Percentiles rank a stretch among this genome's conserved stretches.
phyloP scores from a whole-genome alignment of 2,888 invertebrate species.

The Scaptomyza polygonia region DNA sequence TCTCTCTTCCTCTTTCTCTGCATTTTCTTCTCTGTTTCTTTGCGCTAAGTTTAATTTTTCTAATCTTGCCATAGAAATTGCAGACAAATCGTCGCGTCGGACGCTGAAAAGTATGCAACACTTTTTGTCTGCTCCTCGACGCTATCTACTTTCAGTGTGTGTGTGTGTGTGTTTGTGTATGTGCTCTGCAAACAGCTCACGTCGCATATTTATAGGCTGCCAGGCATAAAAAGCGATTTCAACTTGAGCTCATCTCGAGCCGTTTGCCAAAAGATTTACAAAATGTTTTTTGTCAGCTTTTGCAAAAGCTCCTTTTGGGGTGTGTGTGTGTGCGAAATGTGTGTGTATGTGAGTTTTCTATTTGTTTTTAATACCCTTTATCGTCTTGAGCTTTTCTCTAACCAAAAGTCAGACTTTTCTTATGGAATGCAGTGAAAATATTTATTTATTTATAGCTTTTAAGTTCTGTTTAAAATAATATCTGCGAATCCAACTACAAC shows the following conservation, averaged over 20 bases:
- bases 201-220: slow-evolving; percentile 81
- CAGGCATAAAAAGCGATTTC: slow-evolving; percentile 79
- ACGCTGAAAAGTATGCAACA: slow-evolving; percentile 71
- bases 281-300: slow-evolving; percentile 56
- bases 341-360: slow-evolving; percentile 2
- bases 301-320: slow-evolving; percentile 1
- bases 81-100: slow-evolving; percentile 52
- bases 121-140: slow-evolving; percentile 48
- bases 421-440: no score
- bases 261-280: slow-evolving; percentile 77
- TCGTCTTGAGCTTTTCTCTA: slow-evolving; percentile 9
- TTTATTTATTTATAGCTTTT: no score
- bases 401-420: neutral
- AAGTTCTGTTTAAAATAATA: neutral
- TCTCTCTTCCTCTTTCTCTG: neutral
- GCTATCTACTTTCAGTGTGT: slow-evolving; percentile 12
- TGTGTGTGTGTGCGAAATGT: slow-evolving; percentile 7
- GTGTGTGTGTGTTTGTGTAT: slow-evolving; percentile 20
- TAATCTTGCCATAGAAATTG: slow-evolving; percentile 55
- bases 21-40: neutral
- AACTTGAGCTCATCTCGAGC: slow-evolving; percentile 54
- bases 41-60: slow-evolving; percentile 65
- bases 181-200: slow-evolving; percentile 72
- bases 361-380: slow-evolving; percentile 12
- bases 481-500: neutral